Evolutionary conservation across 2,888 invertebrate species (phyloP), one percentile per base, ranked within the genome.

Genomic region (Sclerodermus sp.): DNA sequence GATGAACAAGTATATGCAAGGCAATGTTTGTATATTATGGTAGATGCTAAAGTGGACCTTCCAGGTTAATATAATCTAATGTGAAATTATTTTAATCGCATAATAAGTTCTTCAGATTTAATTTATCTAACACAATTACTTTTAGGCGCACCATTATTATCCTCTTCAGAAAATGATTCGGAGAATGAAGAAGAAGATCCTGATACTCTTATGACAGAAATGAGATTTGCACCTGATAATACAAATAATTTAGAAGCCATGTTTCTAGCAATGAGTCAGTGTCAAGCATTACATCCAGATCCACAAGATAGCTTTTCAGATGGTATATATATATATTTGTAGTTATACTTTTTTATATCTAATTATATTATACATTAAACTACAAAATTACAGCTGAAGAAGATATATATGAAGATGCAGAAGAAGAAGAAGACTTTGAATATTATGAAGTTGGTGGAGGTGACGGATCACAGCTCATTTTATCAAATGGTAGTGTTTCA

Each of bases 271-370:
- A 85, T 93, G 82, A 85, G 83, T 56, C 83, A 86, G 38, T 91
- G 92, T 68, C 91, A 92, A 78, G 84, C 86, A 13, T 79, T 92
- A 52, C 89, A 93, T 81, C 92, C 91, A 2, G 91, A 91, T 76
- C 87, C 88, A 10, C 82, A 83, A 38, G 88, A 89, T 46, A 84
- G 80, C 54, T 75, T 80, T 58, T 80, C 81, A 14, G 81, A 80
- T 56, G 80, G 80, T 80, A 23, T n/a, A n/a, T n/a, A n/a, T n/a
- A n/a, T n/a, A n/a, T n/a, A n/a, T n/a, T n/a, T n/a, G n/a, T n/a
- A 34, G 42, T 1, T 46, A 39, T 10, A 18, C 30, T 17, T 43
- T 13, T 36, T 32, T 16, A 2, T 23, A n/a, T 23, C 31, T 16
- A 4, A 34, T 14, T 30, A 30, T 30, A 9, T 9, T 30, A 30